Conservation (phyloP, 2,797 vertebrate genomes). For the Bufotes viridis region DNA sequence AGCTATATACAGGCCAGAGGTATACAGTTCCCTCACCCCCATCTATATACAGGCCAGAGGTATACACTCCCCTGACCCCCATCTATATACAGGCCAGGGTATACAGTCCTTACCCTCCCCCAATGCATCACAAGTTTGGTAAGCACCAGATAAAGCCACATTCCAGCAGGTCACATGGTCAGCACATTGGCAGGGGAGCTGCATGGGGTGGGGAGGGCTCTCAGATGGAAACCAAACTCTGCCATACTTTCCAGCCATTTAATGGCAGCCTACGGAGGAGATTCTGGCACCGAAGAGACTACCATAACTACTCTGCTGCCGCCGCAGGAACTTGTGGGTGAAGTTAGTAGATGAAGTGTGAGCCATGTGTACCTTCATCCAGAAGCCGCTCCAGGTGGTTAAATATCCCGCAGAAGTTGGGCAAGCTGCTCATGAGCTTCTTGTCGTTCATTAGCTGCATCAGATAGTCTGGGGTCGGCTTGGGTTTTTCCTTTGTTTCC, state of each 20-base stretch:
- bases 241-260: not conserved
- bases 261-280: not conserved
- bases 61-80: not conserved
- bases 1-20: not conserved
- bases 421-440: slow-evolving; percentile 97
- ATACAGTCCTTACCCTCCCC: not conserved
- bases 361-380: slow-evolving; percentile 85
- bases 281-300: not conserved
- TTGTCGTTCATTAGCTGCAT: slow-evolving; percentile 99
- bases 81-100: not conserved
- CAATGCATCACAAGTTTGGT: slow-evolving; percentile 52
- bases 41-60: not conserved
- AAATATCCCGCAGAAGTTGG: slow-evolving; percentile 97
- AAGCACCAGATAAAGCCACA: slow-evolving; percentile 48
- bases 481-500: slow-evolving; percentile 96
- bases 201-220: slow-evolving; percentile 30
- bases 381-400: slow-evolving; percentile 93
- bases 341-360: not conserved
- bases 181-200: slow-evolving; percentile 5
- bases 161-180: slow-evolving; percentile 58
- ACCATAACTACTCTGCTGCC: not conserved
- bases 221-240: slow-evolving; percentile 34
- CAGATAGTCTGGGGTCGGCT: slow-evolving; percentile 97
- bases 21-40: not conserved
- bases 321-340: not conserved